phyloP scores from a whole-genome alignment of 1,140 invertebrate genomes.

The Caenorhabditis remanei region DNA sequence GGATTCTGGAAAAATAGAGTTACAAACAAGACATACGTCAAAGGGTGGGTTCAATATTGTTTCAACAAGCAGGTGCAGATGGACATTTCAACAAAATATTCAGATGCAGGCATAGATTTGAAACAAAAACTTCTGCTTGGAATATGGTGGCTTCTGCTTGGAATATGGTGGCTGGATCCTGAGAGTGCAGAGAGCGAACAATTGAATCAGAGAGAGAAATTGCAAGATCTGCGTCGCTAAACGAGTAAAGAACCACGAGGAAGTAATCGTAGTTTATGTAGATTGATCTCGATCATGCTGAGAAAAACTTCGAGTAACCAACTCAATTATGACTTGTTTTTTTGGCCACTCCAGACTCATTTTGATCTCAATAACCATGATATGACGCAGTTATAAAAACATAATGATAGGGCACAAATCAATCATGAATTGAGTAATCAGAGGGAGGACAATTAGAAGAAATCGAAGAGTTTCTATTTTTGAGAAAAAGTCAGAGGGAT shows the following conservation, averaged over 20 bases:
- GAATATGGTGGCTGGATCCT: background rate
- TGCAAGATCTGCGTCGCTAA: no score
- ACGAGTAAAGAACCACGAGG: no score
- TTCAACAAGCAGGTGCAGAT: background rate
- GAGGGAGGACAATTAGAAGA: no score
- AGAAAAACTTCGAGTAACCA: background rate
- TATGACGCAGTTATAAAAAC: background rate
- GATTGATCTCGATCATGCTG: background rate
- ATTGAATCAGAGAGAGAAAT: background rate
- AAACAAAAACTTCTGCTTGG: background rate
- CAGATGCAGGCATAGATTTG: background rate
- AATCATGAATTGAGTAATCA: background rate
- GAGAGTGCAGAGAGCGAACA: no score
- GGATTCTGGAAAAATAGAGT: background rate
- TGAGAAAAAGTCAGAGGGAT: background rate
- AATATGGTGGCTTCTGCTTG: background rate
- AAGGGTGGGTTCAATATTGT: background rate
- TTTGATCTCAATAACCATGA: background rate
- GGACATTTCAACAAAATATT: background rate
- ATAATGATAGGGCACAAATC: background rate
- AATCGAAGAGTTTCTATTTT: no score
- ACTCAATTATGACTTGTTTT: slow-evolving; percentile 6
- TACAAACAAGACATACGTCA: slow-evolving; percentile 2
- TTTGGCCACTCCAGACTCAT: background rate
- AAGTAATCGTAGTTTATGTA: background rate